Conservation (phyloP, 2,888 invertebrate species). For the Polyploca ridens region DNA sequence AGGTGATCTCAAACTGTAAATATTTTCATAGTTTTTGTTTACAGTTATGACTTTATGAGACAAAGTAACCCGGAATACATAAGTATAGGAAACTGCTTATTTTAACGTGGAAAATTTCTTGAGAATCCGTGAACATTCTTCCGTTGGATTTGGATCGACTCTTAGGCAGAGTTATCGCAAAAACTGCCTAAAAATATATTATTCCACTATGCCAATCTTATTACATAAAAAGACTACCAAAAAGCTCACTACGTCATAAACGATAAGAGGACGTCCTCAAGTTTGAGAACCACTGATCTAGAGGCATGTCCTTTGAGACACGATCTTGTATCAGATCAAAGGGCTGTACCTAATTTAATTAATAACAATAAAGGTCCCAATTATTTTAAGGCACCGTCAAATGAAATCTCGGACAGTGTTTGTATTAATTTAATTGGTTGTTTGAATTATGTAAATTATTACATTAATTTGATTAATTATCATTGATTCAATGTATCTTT, state of each 20-base stretch:
- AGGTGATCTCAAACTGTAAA: no score
- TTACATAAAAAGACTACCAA: background rate
- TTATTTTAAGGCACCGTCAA: conserved; percentile 6
- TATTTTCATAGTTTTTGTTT: no score
- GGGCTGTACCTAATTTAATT: conserved; percentile 27
- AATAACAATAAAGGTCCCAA: conserved; percentile 13
- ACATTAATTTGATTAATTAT: no score
- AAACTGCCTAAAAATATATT: background rate
- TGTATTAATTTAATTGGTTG: background rate
- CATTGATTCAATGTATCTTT: no score
- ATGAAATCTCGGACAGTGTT: background rate
- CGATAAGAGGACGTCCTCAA: background rate
- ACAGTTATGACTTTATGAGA: no score
- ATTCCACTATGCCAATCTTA: background rate
- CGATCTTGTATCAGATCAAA: conserved; percentile 26
- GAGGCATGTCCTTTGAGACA: conserved; percentile 28
- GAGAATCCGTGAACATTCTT: no score
- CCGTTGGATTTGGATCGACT: no score
- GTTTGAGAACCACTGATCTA: background rate
- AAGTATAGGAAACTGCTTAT: no score
- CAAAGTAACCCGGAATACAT: no score
- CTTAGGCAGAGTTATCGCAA: no score
- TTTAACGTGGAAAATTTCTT: no score
- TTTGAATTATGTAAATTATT: background rate
- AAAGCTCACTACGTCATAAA: background rate